Percentiles rank a stretch among this genome's conserved stretches.
These are phyloP conservation scores for Ataeniobius toweri DNA, from an alignment of 2,797 vertebrate genomes.

Conservation along the genomic window DNA sequence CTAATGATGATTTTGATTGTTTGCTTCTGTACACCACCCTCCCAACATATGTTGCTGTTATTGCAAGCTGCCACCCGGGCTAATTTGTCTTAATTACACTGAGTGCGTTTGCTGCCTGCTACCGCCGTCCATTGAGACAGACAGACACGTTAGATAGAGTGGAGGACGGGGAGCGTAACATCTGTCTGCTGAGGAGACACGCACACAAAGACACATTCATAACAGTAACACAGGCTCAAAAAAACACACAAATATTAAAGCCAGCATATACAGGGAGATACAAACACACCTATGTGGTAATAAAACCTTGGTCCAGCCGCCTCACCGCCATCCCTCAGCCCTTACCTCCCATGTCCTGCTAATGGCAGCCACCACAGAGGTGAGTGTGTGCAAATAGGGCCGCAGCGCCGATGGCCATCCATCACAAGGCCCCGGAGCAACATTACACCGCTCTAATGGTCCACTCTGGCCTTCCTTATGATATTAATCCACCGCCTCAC, in stretches of 20 bases:
- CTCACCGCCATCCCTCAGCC: conserved; percentile 80
- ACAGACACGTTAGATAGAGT: conserved; percentile 74
- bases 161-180: conserved; percentile 72
- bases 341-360: conserved; percentile 89
- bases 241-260: conserved; percentile 11
- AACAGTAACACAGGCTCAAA: conserved; percentile 33
- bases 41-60: conserved; percentile 74
- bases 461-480: conserved; percentile 84
- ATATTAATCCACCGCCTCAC: conserved; percentile 95
- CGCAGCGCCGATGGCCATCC: conserved; percentile 88
- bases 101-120: conserved; percentile 67
- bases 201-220: conserved; percentile 20
- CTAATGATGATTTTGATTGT: conserved; percentile 75
- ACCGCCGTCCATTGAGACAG: conserved; percentile 67
- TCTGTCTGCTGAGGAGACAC: conserved; percentile 67
- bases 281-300: conserved; percentile 83
- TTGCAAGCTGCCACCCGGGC: conserved; percentile 69
- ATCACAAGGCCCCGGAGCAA: conserved; percentile 93
- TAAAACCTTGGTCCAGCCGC: conserved; percentile 81
- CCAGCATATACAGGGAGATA: conserved; percentile 35
- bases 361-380: conserved; percentile 94
- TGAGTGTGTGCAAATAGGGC: conserved; percentile 95
- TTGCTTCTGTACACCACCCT: conserved; percentile 67
- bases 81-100: conserved; percentile 81
- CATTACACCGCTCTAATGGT: conserved; percentile 95